Conservation (phyloP, 2,113 vertebrate species). For the Hypocryptadius cinnamomeus region DNA sequence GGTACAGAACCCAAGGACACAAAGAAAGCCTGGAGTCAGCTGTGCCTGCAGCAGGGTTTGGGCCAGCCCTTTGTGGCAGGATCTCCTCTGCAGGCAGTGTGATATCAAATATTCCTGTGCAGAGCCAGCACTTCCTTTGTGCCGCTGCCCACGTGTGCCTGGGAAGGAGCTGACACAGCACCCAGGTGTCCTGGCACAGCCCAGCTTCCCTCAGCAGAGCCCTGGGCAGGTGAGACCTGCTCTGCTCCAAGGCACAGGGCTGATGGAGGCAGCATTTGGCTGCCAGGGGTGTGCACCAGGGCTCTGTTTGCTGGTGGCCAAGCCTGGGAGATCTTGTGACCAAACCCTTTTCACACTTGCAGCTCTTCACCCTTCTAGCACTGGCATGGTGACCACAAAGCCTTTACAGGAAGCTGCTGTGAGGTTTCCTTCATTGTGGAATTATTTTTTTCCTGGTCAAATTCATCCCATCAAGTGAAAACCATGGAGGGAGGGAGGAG, state of each 20-base stretch:
- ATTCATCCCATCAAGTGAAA: neutral
- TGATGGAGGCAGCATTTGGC: neutral
- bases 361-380: neutral
- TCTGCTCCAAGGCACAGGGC: rapidly evolving
- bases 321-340: neutral
- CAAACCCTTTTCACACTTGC: neutral
- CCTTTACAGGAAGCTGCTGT: neutral
- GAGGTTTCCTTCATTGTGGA: neutral
- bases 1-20: neutral
- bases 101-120: neutral
- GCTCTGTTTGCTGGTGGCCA: neutral
- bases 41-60: neutral
- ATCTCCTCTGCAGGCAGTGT: neutral
- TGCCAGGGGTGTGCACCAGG: neutral
- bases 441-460: conserved; percentile 20
- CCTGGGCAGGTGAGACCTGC: neutral
- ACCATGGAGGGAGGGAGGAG: neutral
- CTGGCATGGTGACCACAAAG: neutral
- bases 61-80: neutral
- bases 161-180: neutral
- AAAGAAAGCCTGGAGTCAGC: neutral
- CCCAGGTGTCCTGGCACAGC: neutral
- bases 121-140: neutral
- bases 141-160: neutral
- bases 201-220: neutral